phyloP scores from a whole-genome alignment of 2,888 invertebrate species.

The Sialis lutaria region DNA sequence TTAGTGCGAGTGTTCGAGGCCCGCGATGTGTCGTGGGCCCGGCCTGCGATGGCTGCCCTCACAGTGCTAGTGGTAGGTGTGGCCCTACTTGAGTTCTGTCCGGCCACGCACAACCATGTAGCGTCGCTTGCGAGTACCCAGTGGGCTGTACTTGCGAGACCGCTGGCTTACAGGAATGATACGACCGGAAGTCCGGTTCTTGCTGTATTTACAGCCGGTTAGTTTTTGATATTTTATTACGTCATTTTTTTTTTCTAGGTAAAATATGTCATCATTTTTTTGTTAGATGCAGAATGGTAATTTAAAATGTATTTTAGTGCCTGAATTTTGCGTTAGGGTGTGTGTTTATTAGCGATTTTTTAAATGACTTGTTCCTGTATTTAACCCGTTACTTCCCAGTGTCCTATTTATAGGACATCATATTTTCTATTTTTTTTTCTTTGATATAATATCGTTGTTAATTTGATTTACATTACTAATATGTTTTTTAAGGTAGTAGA shows the following conservation, averaged over 20 bases:
- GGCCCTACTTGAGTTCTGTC: conserved; percentile 43
- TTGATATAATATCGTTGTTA: no score
- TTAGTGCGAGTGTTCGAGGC: conserved; percentile 39
- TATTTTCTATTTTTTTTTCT: no score
- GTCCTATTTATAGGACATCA: no score
- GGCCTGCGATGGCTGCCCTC: conserved; percentile 37
- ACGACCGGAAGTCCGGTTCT: conserved; percentile 42
- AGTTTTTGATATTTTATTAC: conserved; percentile 6
- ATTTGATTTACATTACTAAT: no score
- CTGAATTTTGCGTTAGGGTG: no score
- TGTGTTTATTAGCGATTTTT: no score
- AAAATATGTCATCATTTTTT: background rate
- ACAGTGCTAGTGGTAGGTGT: conserved; percentile 39
- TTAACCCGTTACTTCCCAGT: no score
- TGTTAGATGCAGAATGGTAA: background rate
- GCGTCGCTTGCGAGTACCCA: conserved; percentile 39
- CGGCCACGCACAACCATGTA: conserved; percentile 33
- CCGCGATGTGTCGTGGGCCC: conserved; percentile 39
- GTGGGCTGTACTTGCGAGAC: conserved; percentile 41
- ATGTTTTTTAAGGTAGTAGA: no score
- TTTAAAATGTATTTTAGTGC: background rate
- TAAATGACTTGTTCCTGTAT: no score
- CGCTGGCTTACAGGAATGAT: conserved; percentile 38
- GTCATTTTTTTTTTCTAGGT: background rate
- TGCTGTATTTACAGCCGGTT: conserved; percentile 44